phyloP scores from a whole-genome alignment of 2,113 vertebrate genomes.

The Nesospiza acunhae region DNA sequence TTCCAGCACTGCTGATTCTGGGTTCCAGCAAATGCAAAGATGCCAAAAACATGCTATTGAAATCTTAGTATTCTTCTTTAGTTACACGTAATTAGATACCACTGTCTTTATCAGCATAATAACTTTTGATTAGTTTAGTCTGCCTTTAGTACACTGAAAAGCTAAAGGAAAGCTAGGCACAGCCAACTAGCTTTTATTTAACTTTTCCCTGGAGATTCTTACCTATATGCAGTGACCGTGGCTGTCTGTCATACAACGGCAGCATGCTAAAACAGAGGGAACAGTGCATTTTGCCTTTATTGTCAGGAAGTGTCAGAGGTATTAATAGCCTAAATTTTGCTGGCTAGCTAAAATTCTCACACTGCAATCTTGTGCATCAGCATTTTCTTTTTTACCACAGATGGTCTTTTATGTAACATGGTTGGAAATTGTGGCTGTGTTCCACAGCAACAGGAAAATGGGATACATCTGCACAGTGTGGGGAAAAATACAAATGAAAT shows the following conservation, averaged over 20 bases:
- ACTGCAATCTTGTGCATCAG: constrained; percentile 14
- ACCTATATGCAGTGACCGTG: accelerated
- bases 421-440: constrained; percentile 41
- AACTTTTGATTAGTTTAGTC: neutral
- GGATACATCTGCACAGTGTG: constrained; percentile 65
- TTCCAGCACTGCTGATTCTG: neutral
- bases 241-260: neutral
- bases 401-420: constrained; percentile 59
- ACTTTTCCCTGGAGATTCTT: neutral
- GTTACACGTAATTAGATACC: neutral
- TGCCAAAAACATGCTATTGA: neutral
- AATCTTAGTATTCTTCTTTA: neutral
- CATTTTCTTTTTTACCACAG: constrained; percentile 37
- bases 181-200: neutral
- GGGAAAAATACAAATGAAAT: constrained; percentile 56
- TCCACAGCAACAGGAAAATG: constrained; percentile 75
- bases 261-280: neutral
- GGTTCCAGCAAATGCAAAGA: neutral
- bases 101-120: neutral
- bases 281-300: neutral
- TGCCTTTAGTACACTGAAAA: neutral
- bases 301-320: constrained; percentile 54
- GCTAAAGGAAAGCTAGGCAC: neutral
- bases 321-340: constrained; percentile 59
- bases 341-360: constrained; percentile 33